Evolutionary conservation across 2,113 vertebrate genomes (phyloP), one percentile per base, ranked within the genome.

Genomic region (Epinephelus moara): DNA sequence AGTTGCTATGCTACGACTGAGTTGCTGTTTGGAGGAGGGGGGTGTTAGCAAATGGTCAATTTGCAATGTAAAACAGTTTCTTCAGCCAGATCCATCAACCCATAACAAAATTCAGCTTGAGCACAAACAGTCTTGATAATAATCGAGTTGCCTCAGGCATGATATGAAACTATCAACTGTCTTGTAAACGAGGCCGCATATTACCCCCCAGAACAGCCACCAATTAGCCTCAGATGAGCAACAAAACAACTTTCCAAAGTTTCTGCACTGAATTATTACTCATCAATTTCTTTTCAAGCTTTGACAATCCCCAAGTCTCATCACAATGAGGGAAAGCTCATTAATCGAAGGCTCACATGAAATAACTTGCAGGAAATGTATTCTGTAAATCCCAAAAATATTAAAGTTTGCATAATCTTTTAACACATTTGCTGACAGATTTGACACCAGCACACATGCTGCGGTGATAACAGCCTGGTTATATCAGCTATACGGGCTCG

Each of bases 351-450:
- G 63, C 68, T 91, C 63, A 63, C 60, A 73, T 67, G 73, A 78
- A 83, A 75, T 67, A 80, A 86, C 75, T 83, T 68, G 45, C 61
- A 50, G 85, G 80, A 88, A 90, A 85, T 82, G 64, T 76, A 75
- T 79, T 83, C 84, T 75, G 67, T 62, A 85, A 88, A 89, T 88
- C 72, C 82, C 64, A 47, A 86, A 89, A 83, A 91, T 85, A 87
- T 88, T 85, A 86, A 87, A 78, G 80, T 89, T 87, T 81, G 85
- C 88, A 86, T 90, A 86, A 88, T 90, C 55, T 86, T 80, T 85
- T 72, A 81, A 90, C 84, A 89, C 84, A 33, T 91, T 84, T 87
- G 69, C 80, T 80, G 89, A 89, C 84, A 82, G 84, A 82, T 84
- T 81, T 88, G 79, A 90, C 78, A 83, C 63, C 23, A 30, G 63